Evolutionary conservation across 2,888 invertebrate genomes (phyloP).

Genomic region (Caenorhabditis becei): DNA sequence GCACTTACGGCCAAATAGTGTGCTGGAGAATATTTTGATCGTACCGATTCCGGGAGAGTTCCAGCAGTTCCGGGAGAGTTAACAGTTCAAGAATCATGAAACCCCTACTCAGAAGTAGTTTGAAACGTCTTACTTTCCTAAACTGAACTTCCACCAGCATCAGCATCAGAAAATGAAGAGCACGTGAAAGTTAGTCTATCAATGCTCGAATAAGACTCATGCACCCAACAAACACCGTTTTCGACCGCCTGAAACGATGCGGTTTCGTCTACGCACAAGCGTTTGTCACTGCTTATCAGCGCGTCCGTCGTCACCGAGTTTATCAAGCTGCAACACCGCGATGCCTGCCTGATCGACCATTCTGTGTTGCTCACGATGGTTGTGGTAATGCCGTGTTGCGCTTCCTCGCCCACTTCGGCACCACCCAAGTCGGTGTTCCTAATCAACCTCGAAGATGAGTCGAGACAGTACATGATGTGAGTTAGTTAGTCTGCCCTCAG

Average conservation of each 20-base stretch:
- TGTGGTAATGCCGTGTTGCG: constrained; percentile 57
- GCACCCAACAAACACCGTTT: constrained; percentile 34
- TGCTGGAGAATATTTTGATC: constrained; percentile 7
- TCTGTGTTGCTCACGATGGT: constrained; percentile 60
- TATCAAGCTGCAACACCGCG: constrained; percentile 49
- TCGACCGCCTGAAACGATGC: constrained; percentile 48
- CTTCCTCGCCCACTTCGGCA: constrained; percentile 12
- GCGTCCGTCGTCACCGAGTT: constrained; percentile 36
- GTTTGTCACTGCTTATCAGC: constrained; percentile 54
- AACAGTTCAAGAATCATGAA: too few relatives aligned
- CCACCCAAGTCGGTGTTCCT: constrained; percentile 53
- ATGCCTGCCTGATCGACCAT: constrained; percentile 51
- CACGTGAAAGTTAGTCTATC: constrained; percentile 14
- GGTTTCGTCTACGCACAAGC: constrained; percentile 39
- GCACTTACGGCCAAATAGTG: constrained; percentile 17
- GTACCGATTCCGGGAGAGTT: neutral
- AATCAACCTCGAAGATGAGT: constrained; percentile 45
- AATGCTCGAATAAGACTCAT: constrained; percentile 9
- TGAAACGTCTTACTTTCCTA: neutral
- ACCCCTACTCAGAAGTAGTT: neutral
- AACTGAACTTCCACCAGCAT: neutral
- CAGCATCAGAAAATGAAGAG: neutral
- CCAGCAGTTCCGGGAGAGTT: too few relatives aligned
- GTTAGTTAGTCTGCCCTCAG: neutral
- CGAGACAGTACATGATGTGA: constrained; percentile 55